Percentiles rank a stretch among this genome's conserved stretches.
Evolutionary conservation across 2,888 invertebrate species (phyloP).

Genomic region (Pollenia griseotomentosa): DNA sequence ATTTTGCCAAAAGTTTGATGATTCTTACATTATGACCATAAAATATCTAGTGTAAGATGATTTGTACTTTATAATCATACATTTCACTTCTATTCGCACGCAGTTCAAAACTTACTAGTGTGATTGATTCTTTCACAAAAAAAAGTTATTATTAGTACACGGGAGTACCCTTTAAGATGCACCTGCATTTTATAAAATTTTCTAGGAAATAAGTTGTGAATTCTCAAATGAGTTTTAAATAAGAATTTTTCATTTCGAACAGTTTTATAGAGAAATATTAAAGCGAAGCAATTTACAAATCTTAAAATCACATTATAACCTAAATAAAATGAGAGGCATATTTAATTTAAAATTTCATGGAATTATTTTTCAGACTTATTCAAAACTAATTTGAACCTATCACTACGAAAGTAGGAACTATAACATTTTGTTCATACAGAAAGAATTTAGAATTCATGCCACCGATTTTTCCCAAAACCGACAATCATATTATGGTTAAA

Average conservation of each 20-base stretch:
- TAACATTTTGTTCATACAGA: too few relatives aligned
- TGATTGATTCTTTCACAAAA: conserved; percentile 41
- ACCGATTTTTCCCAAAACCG: too few relatives aligned
- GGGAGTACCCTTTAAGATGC: neutral
- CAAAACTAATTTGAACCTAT: too few relatives aligned
- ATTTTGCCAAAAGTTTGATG: conserved; percentile 49
- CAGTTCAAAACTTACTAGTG: neutral
- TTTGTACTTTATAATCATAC: conserved; percentile 14
- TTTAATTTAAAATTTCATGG: too few relatives aligned
- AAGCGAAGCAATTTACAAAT: neutral
- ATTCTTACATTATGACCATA: conserved; percentile 30
- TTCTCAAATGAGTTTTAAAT: too few relatives aligned
- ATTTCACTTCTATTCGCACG: neutral
- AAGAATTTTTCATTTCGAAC: too few relatives aligned
- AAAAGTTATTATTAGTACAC: conserved; percentile 13
- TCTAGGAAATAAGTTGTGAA: neutral
- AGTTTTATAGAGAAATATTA: neutral
- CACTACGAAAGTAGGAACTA: too few relatives aligned
- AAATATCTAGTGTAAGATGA: conserved; percentile 10
- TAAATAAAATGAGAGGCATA: too few relatives aligned
- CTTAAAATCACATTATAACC: too few relatives aligned
- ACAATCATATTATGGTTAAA: too few relatives aligned
- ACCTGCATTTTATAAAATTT: conserved; percentile 40
- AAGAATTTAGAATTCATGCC: too few relatives aligned
- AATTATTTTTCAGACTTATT: too few relatives aligned